A percentile compares a stretch with the other conserved stretches of the same genome.
These are phyloP conservation scores for Sibirionetta formosa DNA, from an alignment of 2,797 vertebrate species.

Conservation along the genomic window DNA sequence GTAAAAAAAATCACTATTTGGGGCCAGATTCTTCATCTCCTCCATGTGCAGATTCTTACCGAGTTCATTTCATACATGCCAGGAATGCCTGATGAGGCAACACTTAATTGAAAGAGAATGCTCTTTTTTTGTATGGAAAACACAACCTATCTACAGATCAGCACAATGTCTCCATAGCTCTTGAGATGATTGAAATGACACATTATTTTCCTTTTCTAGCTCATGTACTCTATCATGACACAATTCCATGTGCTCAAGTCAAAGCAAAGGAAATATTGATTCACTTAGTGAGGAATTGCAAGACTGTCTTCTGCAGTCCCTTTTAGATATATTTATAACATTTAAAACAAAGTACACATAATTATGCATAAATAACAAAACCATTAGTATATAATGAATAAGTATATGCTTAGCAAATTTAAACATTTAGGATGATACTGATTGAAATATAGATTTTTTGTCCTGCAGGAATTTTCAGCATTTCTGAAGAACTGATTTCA, in stretches of 20 bases:
- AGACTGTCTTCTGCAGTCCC: background rate
- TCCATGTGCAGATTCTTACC: background rate
- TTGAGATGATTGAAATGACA: background rate
- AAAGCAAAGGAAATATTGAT: background rate
- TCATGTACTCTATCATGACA: background rate
- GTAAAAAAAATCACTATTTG: background rate
- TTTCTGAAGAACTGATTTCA: conserved; percentile 5
- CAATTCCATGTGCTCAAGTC: background rate
- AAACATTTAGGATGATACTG: background rate
- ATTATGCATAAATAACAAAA: background rate
- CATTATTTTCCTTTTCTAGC: background rate
- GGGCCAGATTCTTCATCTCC: background rate
- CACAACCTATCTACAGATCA: background rate
- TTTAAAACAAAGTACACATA: background rate
- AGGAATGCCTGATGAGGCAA: background rate
- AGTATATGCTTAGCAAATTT: background rate
- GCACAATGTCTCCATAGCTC: background rate
- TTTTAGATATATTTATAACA: background rate
- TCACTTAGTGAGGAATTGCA: background rate
- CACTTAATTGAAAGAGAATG: background rate
- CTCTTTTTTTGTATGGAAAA: background rate
- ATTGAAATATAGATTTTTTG: background rate
- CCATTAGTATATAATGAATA: background rate
- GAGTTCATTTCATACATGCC: background rate
- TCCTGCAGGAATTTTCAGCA: background rate